Percentiles rank a stretch among this genome's conserved stretches.
Conservation (phyloP, 64 coral and sea anemone species). For the Pocillopora verrucosa region DNA sequence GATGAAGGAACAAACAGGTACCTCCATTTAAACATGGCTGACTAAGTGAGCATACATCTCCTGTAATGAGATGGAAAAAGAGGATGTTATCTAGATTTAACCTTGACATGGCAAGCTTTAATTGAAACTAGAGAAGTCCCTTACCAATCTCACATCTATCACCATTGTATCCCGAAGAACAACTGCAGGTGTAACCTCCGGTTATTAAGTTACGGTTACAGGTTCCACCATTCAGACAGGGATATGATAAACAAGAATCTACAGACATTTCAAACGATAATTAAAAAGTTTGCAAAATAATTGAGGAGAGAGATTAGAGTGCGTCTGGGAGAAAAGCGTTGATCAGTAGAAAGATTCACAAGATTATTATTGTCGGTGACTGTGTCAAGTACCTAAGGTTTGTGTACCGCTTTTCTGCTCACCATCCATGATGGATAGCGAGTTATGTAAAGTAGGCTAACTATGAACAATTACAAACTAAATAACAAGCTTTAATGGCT, state of each 20-base stretch:
- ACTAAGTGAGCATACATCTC: neutral
- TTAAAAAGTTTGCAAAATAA: neutral
- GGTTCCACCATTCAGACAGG: slow-evolving; percentile 20
- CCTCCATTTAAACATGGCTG: slow-evolving; percentile 7
- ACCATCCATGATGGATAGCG: no score
- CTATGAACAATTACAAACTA: no score
- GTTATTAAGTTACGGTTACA: neutral
- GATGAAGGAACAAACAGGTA: neutral
- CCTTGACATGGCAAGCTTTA: no score
- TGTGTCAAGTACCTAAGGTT: no score
- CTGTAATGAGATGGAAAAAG: neutral
- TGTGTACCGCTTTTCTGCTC: no score
- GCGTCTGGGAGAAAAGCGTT: no score
- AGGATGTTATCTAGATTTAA: neutral
- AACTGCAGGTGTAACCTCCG: neutral
- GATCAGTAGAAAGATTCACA: no score
- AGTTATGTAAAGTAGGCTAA: no score
- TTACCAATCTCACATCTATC: neutral
- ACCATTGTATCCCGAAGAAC: neutral
- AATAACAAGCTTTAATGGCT: no score
- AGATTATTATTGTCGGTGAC: no score
- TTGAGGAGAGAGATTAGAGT: neutral
- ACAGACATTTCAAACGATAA: neutral
- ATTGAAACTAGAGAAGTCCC: no score
- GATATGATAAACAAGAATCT: neutral